Conservation (phyloP, 2,888 invertebrate species). For the Eupithecia subumbrata region DNA sequence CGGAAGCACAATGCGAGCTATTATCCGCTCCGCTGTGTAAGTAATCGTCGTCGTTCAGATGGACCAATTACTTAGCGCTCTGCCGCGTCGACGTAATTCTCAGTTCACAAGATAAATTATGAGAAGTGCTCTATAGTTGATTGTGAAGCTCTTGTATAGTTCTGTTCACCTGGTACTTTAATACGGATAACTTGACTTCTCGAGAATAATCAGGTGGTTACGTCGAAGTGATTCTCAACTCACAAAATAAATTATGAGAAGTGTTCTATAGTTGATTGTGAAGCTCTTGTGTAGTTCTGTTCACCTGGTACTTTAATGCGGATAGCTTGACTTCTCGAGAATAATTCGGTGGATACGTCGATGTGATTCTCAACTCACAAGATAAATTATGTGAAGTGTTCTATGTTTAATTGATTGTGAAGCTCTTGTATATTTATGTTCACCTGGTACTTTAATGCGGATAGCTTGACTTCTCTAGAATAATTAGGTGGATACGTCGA, state of each 20-base stretch:
- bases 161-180: constrained; percentile 8
- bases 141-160: not conserved
- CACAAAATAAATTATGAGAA: constrained; percentile 23
- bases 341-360: constrained; percentile 13
- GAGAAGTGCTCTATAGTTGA: constrained; percentile 7
- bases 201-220: not conserved
- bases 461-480: not conserved
- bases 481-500: constrained; percentile 13
- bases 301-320: constrained; percentile 1
- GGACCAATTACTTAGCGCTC: constrained; percentile 36
- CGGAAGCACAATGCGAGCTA: constrained; percentile 56
- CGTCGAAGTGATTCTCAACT: constrained; percentile 25
- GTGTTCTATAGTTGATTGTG: not conserved
- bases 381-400: constrained; percentile 23
- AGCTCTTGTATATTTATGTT: constrained; percentile 3
- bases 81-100: constrained; percentile 26
- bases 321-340: not conserved
- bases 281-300: not conserved
- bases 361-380: constrained; percentile 17
- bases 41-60: constrained; percentile 36
- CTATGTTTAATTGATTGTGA: not conserved
- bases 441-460: not conserved
- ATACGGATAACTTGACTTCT: not conserved
- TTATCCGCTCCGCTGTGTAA: constrained; percentile 46
- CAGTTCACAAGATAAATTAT: constrained; percentile 23